phyloP scores from a whole-genome alignment of 2,888 invertebrate genomes.

The Ametastegia equiseti region DNA sequence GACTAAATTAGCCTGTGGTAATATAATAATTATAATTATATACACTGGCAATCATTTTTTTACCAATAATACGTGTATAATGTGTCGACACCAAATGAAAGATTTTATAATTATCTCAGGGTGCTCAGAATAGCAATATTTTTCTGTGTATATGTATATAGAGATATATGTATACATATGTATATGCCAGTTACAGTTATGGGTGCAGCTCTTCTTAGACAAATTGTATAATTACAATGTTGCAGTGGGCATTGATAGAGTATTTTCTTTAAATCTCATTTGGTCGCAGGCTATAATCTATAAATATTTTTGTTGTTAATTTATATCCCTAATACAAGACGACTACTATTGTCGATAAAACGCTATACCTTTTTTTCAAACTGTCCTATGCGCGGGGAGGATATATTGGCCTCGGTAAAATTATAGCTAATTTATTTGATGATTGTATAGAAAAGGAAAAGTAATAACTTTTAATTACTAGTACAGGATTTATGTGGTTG shows the following conservation, averaged over 20 bases:
- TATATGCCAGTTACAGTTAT: slow-evolving; percentile 7
- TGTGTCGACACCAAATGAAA: not conserved
- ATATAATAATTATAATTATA: not conserved
- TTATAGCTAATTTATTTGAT: slow-evolving; percentile 17
- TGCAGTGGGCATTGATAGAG: slow-evolving; percentile 26
- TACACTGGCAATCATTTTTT: not conserved
- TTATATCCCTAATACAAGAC: not conserved
- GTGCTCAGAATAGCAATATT: not conserved
- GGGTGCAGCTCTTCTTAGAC: slow-evolving; percentile 18
- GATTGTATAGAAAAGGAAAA: slow-evolving; percentile 20
- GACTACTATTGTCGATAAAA: slow-evolving; percentile 15
- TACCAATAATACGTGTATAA: not conserved
- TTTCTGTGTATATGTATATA: not conserved
- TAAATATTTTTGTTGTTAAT: not conserved
- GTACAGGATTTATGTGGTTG: slow-evolving; percentile 47
- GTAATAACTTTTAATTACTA: slow-evolving; percentile 18
- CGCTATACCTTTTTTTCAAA: slow-evolving; percentile 51
- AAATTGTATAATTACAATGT: not conserved
- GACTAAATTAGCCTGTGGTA: not conserved
- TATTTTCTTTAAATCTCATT: not conserved
- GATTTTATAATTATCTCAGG: not conserved
- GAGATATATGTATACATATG: too few species aligned
- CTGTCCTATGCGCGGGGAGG: slow-evolving; percentile 74
- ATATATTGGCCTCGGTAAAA: slow-evolving; percentile 56
- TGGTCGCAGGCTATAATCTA: not conserved